Percentiles rank a stretch among this genome's conserved stretches.
phyloP scores from a whole-genome alignment of 2,888 invertebrate species.

The Graphium colonna region DNA sequence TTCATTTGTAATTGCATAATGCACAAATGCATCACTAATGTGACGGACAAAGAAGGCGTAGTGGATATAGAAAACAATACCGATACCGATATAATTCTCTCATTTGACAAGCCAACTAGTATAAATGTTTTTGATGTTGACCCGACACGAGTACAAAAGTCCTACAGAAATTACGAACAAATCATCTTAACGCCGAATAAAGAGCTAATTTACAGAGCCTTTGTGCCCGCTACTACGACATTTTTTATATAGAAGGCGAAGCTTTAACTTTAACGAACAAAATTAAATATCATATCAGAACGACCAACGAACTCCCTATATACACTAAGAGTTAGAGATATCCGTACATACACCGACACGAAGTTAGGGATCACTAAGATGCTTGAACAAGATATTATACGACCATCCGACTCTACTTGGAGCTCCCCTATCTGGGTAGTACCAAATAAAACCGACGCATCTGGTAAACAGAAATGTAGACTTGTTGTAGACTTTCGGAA shows the following conservation, averaged over 20 bases:
- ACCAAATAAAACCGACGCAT: constrained; percentile 38
- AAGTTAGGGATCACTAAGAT: constrained; percentile 24
- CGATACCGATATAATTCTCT: not conserved
- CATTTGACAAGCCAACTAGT: not conserved
- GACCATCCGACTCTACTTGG: constrained; percentile 38
- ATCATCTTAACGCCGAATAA: not conserved
- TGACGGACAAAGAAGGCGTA: not conserved
- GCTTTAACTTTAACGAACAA: constrained; percentile 9
- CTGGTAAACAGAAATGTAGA: constrained; percentile 28
- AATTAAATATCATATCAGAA: not conserved
- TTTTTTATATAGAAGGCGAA: not conserved
- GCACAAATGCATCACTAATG: not conserved
- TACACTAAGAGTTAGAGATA: constrained; percentile 27
- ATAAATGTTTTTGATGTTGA: not conserved
- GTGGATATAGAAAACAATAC: not conserved
- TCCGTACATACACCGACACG: constrained; percentile 18
- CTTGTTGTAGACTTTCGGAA: not conserved
- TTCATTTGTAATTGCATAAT: not conserved
- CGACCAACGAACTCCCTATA: constrained; percentile 18
- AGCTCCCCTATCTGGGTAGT: constrained; percentile 41
- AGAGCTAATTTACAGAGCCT: constrained; percentile 13
- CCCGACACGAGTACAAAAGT: not conserved
- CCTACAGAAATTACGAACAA: not conserved
- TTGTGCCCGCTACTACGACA: not conserved
- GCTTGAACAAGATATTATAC: constrained; percentile 24